phyloP scores from a whole-genome alignment of 2,888 invertebrate genomes.

The Volucella inanis region DNA sequence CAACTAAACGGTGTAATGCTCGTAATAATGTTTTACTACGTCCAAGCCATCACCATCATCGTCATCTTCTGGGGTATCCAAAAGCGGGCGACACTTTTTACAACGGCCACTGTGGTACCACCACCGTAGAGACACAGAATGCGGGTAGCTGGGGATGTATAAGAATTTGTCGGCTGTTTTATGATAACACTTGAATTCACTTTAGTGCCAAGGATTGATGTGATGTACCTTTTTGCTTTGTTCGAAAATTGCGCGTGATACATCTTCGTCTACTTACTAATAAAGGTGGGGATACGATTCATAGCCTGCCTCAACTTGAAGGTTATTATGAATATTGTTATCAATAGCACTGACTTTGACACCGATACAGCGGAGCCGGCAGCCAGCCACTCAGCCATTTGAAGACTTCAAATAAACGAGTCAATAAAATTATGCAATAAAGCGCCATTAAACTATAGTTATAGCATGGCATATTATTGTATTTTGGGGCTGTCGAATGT shows the following conservation, averaged over 20 bases:
- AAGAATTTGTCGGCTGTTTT: conserved; percentile 58
- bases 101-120: conserved; percentile 27
- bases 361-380: neutral
- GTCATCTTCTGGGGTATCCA: conserved; percentile 42
- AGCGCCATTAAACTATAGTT: conserved; percentile 66
- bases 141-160: conserved; percentile 2
- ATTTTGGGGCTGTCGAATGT: conserved; percentile 37
- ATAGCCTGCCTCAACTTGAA: conserved; percentile 42
- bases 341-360: neutral
- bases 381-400: conserved; percentile 2
- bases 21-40: conserved; percentile 74
- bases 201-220: conserved; percentile 23
- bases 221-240: conserved; percentile 27
- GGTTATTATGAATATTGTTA: neutral
- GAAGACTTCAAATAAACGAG: conserved; percentile 63
- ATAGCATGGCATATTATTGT: conserved; percentile 61
- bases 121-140: neutral
- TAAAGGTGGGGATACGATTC: neutral
- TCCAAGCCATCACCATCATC: conserved; percentile 65
- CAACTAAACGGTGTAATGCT: conserved; percentile 72
- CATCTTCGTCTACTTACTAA: conserved; percentile 19
- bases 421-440: conserved; percentile 69
- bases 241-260: conserved; percentile 57
- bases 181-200: conserved; percentile 36
- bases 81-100: conserved; percentile 62